Percentiles rank a stretch among this genome's conserved stretches.
These are phyloP conservation scores for Columbina picui DNA, from an alignment of 2,113 vertebrate genomes.

Conservation along the genomic window DNA sequence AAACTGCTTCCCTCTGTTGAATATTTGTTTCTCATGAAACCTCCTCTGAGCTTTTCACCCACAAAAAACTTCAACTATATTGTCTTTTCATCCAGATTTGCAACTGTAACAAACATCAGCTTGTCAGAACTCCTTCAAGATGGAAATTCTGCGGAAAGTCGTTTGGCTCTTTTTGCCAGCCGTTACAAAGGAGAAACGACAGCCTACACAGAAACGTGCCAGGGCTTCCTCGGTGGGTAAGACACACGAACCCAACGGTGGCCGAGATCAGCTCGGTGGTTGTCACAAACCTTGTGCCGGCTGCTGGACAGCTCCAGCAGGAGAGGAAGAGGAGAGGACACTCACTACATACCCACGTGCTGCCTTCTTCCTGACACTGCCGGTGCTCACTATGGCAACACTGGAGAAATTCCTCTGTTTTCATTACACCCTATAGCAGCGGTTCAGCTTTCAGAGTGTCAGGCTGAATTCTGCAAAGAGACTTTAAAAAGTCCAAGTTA, in stretches of 20 bases:
- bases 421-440: background rate
- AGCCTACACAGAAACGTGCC: background rate
- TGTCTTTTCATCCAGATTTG: constrained; percentile 7
- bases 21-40: background rate
- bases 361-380: background rate
- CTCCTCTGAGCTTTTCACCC: background rate
- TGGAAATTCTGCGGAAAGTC: background rate
- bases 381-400: background rate
- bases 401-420: background rate
- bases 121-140: background rate
- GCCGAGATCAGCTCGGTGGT: background rate
- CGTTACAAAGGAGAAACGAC: background rate
- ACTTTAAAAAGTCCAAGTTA: background rate
- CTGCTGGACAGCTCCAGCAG: constrained; percentile 20
- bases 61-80: background rate
- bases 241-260: background rate
- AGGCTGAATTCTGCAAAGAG: background rate
- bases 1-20: background rate
- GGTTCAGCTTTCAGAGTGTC: background rate
- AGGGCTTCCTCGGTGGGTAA: background rate
- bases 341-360: background rate
- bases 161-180: background rate
- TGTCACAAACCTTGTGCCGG: background rate
- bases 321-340: background rate
- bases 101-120: constrained; percentile 5